A percentile compares a stretch with the other conserved stretches of the same genome.
These are phyloP conservation scores for Drosophila sordidapex DNA, from an alignment of 2,888 invertebrate species.

Conservation along the genomic window DNA sequence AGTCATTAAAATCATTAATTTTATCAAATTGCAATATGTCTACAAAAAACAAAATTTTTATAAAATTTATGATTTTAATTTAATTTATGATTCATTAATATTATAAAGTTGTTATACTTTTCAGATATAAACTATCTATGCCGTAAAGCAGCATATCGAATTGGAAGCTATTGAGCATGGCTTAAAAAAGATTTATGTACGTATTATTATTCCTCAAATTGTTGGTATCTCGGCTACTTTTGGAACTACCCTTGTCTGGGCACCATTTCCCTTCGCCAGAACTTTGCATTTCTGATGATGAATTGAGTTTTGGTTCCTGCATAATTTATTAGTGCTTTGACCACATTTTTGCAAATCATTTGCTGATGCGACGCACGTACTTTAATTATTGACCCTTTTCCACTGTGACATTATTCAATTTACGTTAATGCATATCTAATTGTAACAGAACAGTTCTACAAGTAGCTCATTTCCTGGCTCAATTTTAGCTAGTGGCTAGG, in stretches of 20 bases:
- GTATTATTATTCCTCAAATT: neutral
- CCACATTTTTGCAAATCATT: constrained; percentile 14
- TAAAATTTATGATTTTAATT: no score
- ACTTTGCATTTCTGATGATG: neutral
- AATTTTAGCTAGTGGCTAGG: neutral
- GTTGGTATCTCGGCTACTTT: neutral
- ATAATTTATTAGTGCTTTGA: constrained; percentile 58
- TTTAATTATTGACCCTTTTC: constrained; percentile 60
- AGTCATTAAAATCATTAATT: neutral
- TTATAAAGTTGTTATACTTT: neutral
- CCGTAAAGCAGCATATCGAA: neutral
- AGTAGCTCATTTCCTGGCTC: constrained; percentile 44
- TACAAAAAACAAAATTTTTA: neutral
- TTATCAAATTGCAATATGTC: neutral
- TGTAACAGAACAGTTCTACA: constrained; percentile 20
- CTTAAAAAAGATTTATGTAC: neutral
- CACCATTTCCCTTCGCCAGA: no score
- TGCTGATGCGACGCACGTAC: constrained; percentile 50
- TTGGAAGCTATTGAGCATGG: neutral
- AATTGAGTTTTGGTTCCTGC: constrained; percentile 34
- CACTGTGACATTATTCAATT: constrained; percentile 62
- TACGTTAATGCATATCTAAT: constrained; percentile 23
- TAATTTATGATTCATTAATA: neutral
- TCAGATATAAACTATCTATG: neutral
- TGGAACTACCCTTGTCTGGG: no score